Percentiles rank a stretch among this genome's conserved stretches.
Conservation (phyloP, 2,888 invertebrate genomes). For the Dasysyrphus albostriatus region DNA sequence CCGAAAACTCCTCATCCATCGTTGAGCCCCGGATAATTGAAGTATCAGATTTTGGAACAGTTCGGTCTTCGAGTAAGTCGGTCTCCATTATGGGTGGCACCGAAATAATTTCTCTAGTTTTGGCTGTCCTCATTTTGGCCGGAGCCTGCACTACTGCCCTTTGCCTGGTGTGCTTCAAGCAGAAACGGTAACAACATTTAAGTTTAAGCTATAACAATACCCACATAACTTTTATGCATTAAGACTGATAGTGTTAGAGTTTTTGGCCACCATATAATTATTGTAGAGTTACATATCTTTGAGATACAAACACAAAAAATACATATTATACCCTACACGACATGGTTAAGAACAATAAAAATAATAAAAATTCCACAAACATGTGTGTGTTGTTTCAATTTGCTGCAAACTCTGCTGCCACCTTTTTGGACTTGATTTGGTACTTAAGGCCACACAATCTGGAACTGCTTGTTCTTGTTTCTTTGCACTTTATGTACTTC, state of each 20-base stretch:
- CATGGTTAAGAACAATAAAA: slow-evolving; percentile 40
- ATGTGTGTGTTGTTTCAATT: slow-evolving; percentile 68
- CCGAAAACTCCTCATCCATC: slow-evolving; percentile 79
- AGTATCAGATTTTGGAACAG: slow-evolving; percentile 82
- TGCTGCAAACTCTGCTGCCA: slow-evolving; percentile 45
- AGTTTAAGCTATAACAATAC: slow-evolving; percentile 35
- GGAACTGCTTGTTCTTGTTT: slow-evolving; percentile 13
- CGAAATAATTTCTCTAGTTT: slow-evolving; percentile 91
- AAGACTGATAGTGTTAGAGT: slow-evolving; percentile 75
- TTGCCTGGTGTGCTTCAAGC: slow-evolving; percentile 89
- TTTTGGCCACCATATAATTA: slow-evolving; percentile 55
- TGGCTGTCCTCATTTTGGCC: slow-evolving; percentile 92
- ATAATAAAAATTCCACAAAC: slow-evolving; percentile 57
- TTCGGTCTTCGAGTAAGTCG: slow-evolving; percentile 81
- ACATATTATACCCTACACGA: slow-evolving; percentile 34
- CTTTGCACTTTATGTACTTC: not conserved
- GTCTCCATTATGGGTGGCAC: slow-evolving; percentile 86
- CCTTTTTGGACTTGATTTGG: slow-evolving; percentile 30
- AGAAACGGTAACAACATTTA: slow-evolving; percentile 82
- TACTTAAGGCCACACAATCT: slow-evolving; percentile 16
- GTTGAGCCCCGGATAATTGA: slow-evolving; percentile 89
- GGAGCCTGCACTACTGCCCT: slow-evolving; percentile 92
- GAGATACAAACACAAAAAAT: slow-evolving; percentile 33
- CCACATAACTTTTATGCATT: slow-evolving; percentile 60
- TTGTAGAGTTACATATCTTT: slow-evolving; percentile 23